phyloP scores from a whole-genome alignment of 92 coral and sea anemone species.

The Pocillopora meandrina region DNA sequence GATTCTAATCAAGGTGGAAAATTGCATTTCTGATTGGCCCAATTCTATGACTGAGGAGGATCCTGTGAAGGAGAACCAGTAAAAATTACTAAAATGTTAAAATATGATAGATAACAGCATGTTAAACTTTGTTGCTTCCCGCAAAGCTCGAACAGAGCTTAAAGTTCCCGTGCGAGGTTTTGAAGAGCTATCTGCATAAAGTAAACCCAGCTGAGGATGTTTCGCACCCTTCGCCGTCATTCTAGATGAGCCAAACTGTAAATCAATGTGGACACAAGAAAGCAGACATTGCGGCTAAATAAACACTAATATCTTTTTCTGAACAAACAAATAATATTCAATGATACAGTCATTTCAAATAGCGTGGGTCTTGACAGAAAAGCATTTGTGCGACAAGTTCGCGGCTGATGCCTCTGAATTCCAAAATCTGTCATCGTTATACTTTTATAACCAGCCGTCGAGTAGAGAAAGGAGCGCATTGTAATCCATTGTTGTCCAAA shows the following conservation, averaged over 20 bases:
- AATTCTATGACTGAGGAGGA: not conserved
- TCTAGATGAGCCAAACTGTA: constrained; percentile 1
- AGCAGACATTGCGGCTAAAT: constrained; percentile 41
- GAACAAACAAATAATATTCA: constrained; percentile 39
- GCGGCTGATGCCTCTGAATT: not conserved
- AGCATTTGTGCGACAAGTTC: not conserved
- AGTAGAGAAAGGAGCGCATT: constrained; percentile 10
- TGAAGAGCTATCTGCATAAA: constrained; percentile 37
- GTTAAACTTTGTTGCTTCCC: not conserved
- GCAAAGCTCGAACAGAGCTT: not conserved
- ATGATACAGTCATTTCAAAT: constrained; percentile 11
- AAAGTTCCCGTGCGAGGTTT: constrained; percentile 18
- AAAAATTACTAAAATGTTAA: not conserved
- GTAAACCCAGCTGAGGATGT: constrained; percentile 29
- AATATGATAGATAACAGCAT: not conserved
- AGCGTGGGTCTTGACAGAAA: not conserved
- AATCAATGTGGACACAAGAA: constrained; percentile 13
- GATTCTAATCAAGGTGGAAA: not conserved
- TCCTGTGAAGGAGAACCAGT: not conserved
- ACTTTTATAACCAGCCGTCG: not conserved
- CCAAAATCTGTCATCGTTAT: not conserved
- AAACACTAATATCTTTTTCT: constrained; percentile 37
- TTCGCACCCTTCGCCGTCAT: constrained; percentile 25
- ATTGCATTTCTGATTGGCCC: not conserved
- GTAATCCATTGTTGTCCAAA: constrained; percentile 8